Base-by-base conservation (phyloP, 2,113 vertebrate genomes). In the Aramus guarauna region DNA sequence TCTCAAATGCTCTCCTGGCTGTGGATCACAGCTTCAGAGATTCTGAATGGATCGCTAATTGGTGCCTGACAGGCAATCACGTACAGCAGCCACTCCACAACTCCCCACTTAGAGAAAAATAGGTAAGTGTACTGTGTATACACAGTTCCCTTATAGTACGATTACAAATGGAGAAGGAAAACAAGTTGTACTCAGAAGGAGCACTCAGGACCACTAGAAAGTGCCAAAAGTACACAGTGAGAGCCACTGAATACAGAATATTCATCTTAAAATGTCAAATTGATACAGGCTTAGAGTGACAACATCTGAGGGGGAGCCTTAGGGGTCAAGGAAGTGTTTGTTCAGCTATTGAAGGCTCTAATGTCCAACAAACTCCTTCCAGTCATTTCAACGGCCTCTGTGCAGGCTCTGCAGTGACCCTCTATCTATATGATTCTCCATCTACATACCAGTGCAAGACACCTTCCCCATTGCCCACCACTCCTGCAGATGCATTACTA, bases 31-130 rank as follows among this genome's bases (percentile, higher is more conserved):
- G 89, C 93, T 96, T 88, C 81, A 85, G 92, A 78, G 84, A 72
- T 66, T 92, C 90, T 96, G 92, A 94, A 96, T 88, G 90, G 93
- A 93, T 96, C 21, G 24, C 81, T 96, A 96, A 96, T 96, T 96
- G 96, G 92, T 94, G 93, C 92, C 96, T 93, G 92, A 96, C 86
- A 96, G 88, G 83, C 94, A 93, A 90, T 93, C 92, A 53, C 20
- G 8, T 67, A 78, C 92, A 94, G 92, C 94, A 97, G 74, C 74
- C 93, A 93, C 96, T 96, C 85, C 85, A 85, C 43, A 27, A 62
- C 76, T 94, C 77, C 81, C 58, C 78, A 91, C 85, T 96, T 80
- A 92, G 41, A 88, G 94, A 79, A 89, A 97, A 92, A 89, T 60
- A 87, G 94, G 91, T 90, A 80, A 95, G 83, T 72, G 62, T 85